These are phyloP conservation scores for Pogonocherus hispidulus DNA, from an alignment of 2,888 invertebrate genomes.

Conservation along the genomic window DNA sequence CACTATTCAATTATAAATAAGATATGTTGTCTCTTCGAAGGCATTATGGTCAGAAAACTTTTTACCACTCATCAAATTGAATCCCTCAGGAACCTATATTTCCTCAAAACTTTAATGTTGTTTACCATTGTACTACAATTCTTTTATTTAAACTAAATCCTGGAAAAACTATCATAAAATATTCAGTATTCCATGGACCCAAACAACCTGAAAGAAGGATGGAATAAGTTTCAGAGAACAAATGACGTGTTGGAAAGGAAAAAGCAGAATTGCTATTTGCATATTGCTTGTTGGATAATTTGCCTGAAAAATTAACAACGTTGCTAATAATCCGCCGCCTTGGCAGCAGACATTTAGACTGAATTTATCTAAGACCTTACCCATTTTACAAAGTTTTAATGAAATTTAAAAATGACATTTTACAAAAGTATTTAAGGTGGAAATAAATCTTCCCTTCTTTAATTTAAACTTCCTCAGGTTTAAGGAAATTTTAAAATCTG, in stretches of 20 bases:
- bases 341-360: conserved; percentile 3
- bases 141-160: too few relatives aligned
- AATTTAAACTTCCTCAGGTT: conserved; percentile 25
- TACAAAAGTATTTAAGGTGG: conserved; percentile 25
- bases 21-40: too few relatives aligned
- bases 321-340: conserved; percentile 20
- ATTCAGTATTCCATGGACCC: too few relatives aligned
- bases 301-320: conserved; percentile 48
- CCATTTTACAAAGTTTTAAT: conserved; percentile 23
- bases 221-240: too few relatives aligned
- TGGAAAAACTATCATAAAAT: too few relatives aligned
- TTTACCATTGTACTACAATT: too few relatives aligned
- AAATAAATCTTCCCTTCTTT: conserved; percentile 17
- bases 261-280: conserved; percentile 48
- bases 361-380: conserved; percentile 15
- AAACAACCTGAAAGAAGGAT: background rate
- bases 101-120: too few relatives aligned
- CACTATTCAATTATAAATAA: too few relatives aligned
- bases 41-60: too few relatives aligned
- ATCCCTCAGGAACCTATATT: too few relatives aligned
- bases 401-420: conserved; percentile 31
- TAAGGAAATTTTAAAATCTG: conserved; percentile 20
- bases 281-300: conserved; percentile 51
- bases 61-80: too few relatives aligned
- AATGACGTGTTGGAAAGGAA: conserved; percentile 46